These are phyloP conservation scores for Aix galericulata DNA, from an alignment of 2,113 vertebrate species.

Conservation along the genomic window DNA sequence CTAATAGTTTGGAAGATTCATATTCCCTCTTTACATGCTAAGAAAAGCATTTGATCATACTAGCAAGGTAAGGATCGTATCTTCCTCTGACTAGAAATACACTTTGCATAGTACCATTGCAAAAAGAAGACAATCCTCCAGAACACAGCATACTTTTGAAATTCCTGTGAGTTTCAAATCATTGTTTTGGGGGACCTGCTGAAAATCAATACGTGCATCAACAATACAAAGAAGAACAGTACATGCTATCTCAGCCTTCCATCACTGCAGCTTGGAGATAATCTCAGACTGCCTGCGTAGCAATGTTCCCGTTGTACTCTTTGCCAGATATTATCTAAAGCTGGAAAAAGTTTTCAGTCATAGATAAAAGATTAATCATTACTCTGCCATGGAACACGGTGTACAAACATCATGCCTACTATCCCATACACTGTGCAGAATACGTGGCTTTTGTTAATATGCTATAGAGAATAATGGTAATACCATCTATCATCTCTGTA, in stretches of 20 bases:
- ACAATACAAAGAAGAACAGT: not conserved
- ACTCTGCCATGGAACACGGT: not conserved
- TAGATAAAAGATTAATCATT: slow-evolving; percentile 44
- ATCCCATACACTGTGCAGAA: not conserved
- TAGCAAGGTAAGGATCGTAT: not conserved
- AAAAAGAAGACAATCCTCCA: not conserved
- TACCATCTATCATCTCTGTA: not conserved
- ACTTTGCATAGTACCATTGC: not conserved
- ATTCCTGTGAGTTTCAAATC: not conserved
- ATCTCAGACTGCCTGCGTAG: slow-evolving; percentile 9
- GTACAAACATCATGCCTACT: not conserved
- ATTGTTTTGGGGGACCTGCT: not conserved
- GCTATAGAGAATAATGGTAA: not conserved
- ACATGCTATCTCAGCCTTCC: slow-evolving; percentile 7
- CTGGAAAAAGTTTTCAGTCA: slow-evolving; percentile 42
- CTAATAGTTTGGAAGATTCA: not conserved
- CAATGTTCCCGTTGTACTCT: not conserved
- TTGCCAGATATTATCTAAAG: slow-evolving; percentile 55
- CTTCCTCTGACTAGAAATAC: not conserved
- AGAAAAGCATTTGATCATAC: not conserved
- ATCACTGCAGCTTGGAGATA: not conserved
- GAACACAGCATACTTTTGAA: not conserved
- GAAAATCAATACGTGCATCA: slow-evolving; percentile 25
- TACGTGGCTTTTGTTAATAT: not conserved
- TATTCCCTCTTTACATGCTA: not conserved